Evolutionary conservation across 2,113 vertebrate genomes (phyloP).

Genomic region (Tonatia bakeri): DNA sequence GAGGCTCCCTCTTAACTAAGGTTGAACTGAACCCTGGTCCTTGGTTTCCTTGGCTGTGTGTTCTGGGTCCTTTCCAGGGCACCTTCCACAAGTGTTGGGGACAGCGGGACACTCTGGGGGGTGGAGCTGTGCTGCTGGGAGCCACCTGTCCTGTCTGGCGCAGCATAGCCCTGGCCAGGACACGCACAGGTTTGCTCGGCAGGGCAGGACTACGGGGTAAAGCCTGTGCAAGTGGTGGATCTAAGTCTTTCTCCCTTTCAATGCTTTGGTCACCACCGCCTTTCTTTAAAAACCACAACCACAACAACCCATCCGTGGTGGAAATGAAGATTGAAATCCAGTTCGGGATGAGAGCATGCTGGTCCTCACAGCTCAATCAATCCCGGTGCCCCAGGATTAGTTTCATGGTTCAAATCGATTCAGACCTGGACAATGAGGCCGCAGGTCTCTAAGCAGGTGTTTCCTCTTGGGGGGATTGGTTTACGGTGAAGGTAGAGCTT

Average conservation of each 20-base stretch:
- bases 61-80: background rate
- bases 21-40: background rate
- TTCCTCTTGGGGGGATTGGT: background rate
- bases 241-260: background rate
- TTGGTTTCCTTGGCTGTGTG: background rate
- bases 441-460: background rate
- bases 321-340: background rate
- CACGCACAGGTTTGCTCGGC: background rate
- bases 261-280: background rate
- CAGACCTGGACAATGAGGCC: background rate
- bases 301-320: background rate
- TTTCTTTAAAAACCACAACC: background rate
- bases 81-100: background rate
- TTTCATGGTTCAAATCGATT: background rate
- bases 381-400: background rate
- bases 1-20: background rate
- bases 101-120: background rate
- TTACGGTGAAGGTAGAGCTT: background rate
- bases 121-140: background rate
- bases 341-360: background rate
- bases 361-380: no score
- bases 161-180: background rate
- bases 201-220: background rate
- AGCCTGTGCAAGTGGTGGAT: background rate
- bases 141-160: no score